Conservation (phyloP, 2,113 vertebrate genomes). For the Ptilonorhynchus violaceus region DNA sequence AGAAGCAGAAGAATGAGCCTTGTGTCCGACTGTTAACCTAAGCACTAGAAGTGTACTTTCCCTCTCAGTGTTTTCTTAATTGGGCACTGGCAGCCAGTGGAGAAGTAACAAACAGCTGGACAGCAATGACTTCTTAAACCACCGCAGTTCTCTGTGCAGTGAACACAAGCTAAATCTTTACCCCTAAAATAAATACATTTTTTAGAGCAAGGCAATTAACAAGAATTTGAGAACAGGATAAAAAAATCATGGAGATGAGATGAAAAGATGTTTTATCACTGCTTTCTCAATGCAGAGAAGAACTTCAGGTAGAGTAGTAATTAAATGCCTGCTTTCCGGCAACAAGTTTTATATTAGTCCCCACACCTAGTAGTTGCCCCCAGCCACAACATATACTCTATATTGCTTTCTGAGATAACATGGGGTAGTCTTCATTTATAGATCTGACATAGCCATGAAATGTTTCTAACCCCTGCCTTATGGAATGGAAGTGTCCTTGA, state of each 20-base stretch:
- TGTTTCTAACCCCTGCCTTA: background rate
- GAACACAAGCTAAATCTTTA: background rate
- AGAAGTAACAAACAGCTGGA: background rate
- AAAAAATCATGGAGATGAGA: background rate
- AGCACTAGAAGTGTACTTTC: background rate
- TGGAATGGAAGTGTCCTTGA: background rate
- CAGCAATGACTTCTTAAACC: fast-evolving
- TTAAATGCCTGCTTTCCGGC: background rate
- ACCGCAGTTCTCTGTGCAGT: background rate
- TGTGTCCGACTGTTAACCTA: background rate
- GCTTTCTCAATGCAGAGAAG: background rate
- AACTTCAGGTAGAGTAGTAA: background rate
- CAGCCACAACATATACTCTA: background rate
- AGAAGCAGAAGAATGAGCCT: background rate
- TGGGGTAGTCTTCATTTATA: background rate
- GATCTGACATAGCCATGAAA: background rate
- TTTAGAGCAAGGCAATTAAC: background rate
- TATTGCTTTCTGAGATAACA: background rate
- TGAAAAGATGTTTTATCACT: background rate
- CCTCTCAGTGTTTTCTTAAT: background rate
- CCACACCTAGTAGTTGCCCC: background rate
- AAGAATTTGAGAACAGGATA: background rate
- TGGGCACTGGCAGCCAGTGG: background rate
- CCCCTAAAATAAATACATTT: background rate
- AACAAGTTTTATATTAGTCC: background rate